phyloP scores from a whole-genome alignment of 1,140 invertebrate species.

The Plectus sambesii region DNA sequence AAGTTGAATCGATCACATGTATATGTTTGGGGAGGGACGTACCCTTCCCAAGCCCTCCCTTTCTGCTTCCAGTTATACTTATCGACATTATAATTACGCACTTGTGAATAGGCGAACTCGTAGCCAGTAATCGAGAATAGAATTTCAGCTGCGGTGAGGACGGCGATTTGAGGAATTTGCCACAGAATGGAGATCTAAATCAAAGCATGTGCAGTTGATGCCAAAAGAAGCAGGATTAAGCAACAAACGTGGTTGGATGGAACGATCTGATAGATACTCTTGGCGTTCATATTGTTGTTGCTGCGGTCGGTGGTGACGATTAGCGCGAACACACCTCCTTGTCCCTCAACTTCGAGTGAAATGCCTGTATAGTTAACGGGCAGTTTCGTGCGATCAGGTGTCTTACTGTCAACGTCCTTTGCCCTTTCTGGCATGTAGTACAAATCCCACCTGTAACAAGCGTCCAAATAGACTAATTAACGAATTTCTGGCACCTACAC shows the following conservation, averaged over 20 bases:
- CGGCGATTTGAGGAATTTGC: constrained; percentile 71
- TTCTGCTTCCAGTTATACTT: background rate
- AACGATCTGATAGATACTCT: background rate
- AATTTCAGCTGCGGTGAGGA: constrained; percentile 71
- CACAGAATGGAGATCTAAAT: constrained; percentile 63
- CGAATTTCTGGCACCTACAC: constrained; percentile 19
- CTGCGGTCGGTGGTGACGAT: constrained; percentile 13
- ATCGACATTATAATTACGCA: no score
- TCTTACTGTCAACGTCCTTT: constrained; percentile 8
- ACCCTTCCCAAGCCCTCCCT: background rate
- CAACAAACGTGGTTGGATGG: background rate
- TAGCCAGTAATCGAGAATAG: constrained; percentile 81
- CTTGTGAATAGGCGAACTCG: constrained; percentile 71
- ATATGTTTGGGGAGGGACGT: background rate
- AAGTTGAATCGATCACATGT: background rate
- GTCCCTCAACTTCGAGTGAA: constrained; percentile 14
- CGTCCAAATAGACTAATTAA: no score
- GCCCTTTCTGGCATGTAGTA: constrained; percentile 23
- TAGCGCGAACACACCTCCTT: constrained; percentile 23
- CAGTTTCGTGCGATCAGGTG: constrained; percentile 2
- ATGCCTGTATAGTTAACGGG: constrained; percentile 13
- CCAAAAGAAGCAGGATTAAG: background rate
- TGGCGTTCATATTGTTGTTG: background rate
- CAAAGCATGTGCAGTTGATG: constrained; percentile 4
- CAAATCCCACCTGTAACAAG: constrained; percentile 28